Base-by-base conservation (phyloP, 2,113 vertebrate genomes). In the Lagopus muta region DNA sequence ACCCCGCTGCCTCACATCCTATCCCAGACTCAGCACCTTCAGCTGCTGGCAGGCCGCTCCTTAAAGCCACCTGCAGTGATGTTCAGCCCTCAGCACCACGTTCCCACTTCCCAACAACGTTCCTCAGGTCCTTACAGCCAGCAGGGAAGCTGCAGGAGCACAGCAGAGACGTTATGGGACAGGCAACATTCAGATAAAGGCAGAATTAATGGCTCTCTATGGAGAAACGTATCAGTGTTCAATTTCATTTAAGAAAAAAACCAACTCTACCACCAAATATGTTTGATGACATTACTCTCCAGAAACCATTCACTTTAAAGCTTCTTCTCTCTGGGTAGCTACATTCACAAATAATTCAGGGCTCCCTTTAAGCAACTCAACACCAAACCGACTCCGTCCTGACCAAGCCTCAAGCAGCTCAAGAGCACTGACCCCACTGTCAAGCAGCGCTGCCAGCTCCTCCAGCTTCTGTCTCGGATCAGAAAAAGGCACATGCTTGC, bases 401-500 rank as follows among this genome's bases (percentile, higher is more conserved):
- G 80, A 91, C 65, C 73, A n/a, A 77, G 52, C 84, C 71, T 92
- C 61, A 86, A 92, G 40, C 28, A 72, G n/a, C 27, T 81, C 30
- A 73, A 86, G 70, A 77, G 78, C 8, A 45, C 58, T 74, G 86
- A 58, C 61, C 57, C 40, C 13, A 11, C 60, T n/a, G 71, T 40
- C 47, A 82, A 66, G 12, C 32, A 28, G 27, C 28, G 27, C 2
- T 50, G 2, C 42, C 62, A 19, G 30, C 10, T 80, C 61, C 58
- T 8, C 61, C 60, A 94, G 79, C 83, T 92, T 15, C 76, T 69
- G 57, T 18, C 83, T 80, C 54, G 52, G 82, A 75, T 95, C 95
- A 95, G 88, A 84, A 86, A 95, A 95, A 95, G 96, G 96, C 95
- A 96, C 95, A 81, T 88, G 76, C 93, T 94, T 72, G 90, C 73